These are phyloP conservation scores for Tachyglossus aculeatus DNA, from an alignment of 2,797 vertebrate genomes.

Conservation along the genomic window DNA sequence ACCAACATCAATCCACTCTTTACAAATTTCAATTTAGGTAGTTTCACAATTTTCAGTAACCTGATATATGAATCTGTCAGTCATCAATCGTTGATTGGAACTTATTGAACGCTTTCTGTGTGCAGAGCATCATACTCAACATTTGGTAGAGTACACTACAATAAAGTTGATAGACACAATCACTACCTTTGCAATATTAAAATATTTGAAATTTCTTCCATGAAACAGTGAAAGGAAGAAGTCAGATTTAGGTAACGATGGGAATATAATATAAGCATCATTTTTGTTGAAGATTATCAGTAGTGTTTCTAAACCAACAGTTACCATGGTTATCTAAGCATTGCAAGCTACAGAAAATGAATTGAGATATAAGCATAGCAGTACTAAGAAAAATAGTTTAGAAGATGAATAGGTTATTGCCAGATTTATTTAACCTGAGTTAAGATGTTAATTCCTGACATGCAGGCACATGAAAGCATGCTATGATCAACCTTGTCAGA, in stretches of 20 bases:
- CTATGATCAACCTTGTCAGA: conserved; percentile 61
- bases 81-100: too few species aligned
- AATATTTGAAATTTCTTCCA: too few species aligned
- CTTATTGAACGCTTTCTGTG: too few species aligned
- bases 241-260: conserved; percentile 4
- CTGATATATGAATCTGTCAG: too few species aligned
- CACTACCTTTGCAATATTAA: too few species aligned
- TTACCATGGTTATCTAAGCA: conserved; percentile 54
- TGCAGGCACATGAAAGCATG: conserved; percentile 60
- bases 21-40: too few species aligned
- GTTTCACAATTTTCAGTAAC: too few species aligned
- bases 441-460: conserved; percentile 66
- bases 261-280: conserved; percentile 42
- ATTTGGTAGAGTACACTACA: too few species aligned
- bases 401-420: conserved; percentile 60
- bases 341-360: conserved; percentile 35
- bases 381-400: conserved; percentile 42
- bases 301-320: conserved; percentile 43
- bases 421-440: conserved; percentile 68
- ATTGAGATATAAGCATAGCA: conserved; percentile 28
- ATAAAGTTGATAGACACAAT: too few species aligned
- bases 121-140: too few species aligned
- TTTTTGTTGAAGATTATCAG: conserved; percentile 39
- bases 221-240: too few species aligned
- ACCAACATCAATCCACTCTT: too few species aligned